A percentile compares a stretch with the other conserved stretches of the same genome.
phyloP scores from a whole-genome alignment of 2,888 invertebrate species.

The Bellardia bayeri region DNA sequence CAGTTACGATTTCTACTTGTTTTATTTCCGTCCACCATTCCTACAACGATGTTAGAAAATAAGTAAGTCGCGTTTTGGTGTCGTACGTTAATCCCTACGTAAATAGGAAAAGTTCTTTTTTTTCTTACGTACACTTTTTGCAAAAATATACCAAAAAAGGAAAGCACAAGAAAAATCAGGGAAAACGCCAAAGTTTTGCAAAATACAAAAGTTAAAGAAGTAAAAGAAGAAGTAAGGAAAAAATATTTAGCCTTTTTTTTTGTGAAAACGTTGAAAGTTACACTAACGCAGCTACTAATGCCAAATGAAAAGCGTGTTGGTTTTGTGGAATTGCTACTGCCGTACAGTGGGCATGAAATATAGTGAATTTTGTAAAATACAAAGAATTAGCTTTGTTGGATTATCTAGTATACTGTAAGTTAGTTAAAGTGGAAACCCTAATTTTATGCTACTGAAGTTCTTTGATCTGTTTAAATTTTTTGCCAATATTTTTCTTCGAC shows the following conservation, averaged over 20 bases:
- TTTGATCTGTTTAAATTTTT: too few relatives aligned
- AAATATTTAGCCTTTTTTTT: slow-evolving; percentile 6
- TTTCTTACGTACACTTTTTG: not conserved
- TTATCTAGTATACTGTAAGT: too few relatives aligned
- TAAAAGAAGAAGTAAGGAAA: not conserved
- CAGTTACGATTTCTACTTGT: not conserved
- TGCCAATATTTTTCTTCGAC: too few relatives aligned
- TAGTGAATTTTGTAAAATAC: not conserved
- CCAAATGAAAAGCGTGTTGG: slow-evolving; percentile 21
- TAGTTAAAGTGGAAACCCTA: too few relatives aligned
- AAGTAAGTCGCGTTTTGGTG: slow-evolving; percentile 56
- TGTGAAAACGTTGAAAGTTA: slow-evolving; percentile 31
- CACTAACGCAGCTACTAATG: slow-evolving; percentile 22
- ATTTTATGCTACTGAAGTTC: too few relatives aligned
- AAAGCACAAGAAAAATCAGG: slow-evolving; percentile 2
- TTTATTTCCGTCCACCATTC: slow-evolving; percentile 3
- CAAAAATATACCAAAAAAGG: slow-evolving; percentile 24
- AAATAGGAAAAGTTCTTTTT: slow-evolving; percentile 73
- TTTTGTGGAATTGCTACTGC: slow-evolving; percentile 18
- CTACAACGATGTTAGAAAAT: slow-evolving; percentile 50
- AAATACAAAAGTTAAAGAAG: slow-evolving; percentile 18
- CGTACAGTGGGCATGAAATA: not conserved
- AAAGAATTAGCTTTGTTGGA: too few relatives aligned
- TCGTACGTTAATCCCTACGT: slow-evolving; percentile 72
- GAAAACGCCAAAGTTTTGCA: slow-evolving; percentile 21